These are phyloP conservation scores for Hypselothyrea guttata DNA, from an alignment of 2,888 invertebrate genomes.

Conservation along the genomic window DNA sequence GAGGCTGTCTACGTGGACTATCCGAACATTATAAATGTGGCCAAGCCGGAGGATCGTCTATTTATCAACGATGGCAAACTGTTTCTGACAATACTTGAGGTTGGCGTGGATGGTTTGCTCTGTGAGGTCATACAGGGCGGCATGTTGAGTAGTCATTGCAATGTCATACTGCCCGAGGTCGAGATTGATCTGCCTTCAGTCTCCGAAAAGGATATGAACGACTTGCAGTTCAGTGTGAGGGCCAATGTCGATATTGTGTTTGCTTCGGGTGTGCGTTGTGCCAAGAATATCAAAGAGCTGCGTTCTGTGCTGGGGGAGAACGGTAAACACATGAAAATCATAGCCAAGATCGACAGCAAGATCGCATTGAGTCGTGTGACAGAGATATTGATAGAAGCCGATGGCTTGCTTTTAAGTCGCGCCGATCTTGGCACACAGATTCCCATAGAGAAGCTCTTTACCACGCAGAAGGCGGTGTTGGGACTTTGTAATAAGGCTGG, in stretches of 20 bases:
- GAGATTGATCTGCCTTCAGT: constrained; percentile 97
- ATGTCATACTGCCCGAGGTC: constrained; percentile 96
- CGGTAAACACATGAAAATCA: constrained; percentile 94
- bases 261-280: constrained; percentile 96
- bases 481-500: constrained; percentile 95
- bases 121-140: constrained; percentile 97
- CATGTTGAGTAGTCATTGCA: constrained; percentile 94
- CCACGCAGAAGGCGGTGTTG: constrained; percentile 98
- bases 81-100: constrained; percentile 90
- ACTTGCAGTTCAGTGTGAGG: constrained; percentile 93
- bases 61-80: constrained; percentile 98
- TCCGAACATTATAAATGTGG: constrained; percentile 94
- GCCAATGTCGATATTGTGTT: constrained; percentile 93
- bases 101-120: constrained; percentile 85
- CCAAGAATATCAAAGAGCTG: constrained; percentile 91
- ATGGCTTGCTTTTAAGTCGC: constrained; percentile 98
- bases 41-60: constrained; percentile 90
- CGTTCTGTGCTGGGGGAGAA: constrained; percentile 91
- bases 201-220: constrained; percentile 96
- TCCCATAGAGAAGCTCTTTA: constrained; percentile 96
- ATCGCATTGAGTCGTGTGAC: constrained; percentile 95
- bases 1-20: constrained; percentile 93
- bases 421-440: constrained; percentile 98
- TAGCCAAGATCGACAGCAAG: constrained; percentile 98
- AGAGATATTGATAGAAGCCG: constrained; percentile 93